These are phyloP conservation scores for Sinocyclocheilus maitianheensis DNA, from an alignment of 2,113 vertebrate genomes.

Conservation along the genomic window DNA sequence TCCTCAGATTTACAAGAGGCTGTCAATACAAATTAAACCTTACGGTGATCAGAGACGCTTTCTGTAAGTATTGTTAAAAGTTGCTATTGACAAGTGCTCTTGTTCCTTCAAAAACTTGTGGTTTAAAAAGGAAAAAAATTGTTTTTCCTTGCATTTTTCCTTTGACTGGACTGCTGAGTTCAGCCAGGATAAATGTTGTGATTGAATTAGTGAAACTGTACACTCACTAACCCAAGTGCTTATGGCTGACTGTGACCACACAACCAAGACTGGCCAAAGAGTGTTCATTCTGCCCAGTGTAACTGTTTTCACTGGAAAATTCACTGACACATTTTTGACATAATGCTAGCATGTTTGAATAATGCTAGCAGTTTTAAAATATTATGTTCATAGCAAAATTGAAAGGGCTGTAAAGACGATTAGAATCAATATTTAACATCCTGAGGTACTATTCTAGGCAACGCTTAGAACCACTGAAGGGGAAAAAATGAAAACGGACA, in stretches of 20 bases:
- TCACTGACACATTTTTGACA: slow-evolving; percentile 62
- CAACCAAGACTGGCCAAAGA: slow-evolving; percentile 70
- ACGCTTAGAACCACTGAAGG: slow-evolving; percentile 59
- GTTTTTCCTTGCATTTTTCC: neutral
- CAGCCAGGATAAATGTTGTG: slow-evolving; percentile 35
- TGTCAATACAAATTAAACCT: neutral
- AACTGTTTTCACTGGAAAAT: slow-evolving; percentile 75
- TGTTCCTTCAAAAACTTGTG: neutral
- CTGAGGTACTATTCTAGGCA: slow-evolving; percentile 68
- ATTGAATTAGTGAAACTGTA: slow-evolving; percentile 48
- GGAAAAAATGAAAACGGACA: slow-evolving; percentile 52
- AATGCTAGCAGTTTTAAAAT: slow-evolving; percentile 72
- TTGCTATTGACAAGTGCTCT: neutral
- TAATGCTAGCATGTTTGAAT: slow-evolving; percentile 67
- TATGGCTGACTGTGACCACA: slow-evolving; percentile 29
- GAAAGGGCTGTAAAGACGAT: slow-evolving; percentile 69
- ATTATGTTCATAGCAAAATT: slow-evolving; percentile 70
- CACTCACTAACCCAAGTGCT: slow-evolving; percentile 5
- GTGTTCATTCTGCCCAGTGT: slow-evolving; percentile 71
- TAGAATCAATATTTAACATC: slow-evolving; percentile 78
- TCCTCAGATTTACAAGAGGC: slow-evolving; percentile 9
- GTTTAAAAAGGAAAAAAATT: slow-evolving; percentile 12
- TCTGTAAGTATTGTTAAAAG: slow-evolving; percentile 1
- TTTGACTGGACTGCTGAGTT: slow-evolving; percentile 1
- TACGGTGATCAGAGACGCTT: neutral